Evolutionary conservation across 2,797 vertebrate species (phyloP).

Genomic region (Monodelphis domestica): DNA sequence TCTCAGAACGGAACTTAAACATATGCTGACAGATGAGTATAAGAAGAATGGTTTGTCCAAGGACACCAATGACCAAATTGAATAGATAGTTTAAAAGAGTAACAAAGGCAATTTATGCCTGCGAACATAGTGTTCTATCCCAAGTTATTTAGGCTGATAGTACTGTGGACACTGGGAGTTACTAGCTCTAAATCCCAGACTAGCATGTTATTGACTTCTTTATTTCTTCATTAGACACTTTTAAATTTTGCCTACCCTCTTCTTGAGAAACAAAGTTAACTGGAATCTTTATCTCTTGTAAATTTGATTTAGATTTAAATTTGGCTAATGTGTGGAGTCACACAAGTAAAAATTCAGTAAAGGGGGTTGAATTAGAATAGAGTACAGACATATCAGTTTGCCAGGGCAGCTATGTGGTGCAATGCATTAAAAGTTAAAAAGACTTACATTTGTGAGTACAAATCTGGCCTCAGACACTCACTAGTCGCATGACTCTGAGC

Average conservation of each 20-base stretch:
- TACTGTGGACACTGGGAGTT: neutral
- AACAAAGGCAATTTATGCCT: neutral
- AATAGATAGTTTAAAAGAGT: neutral
- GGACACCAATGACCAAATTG: neutral
- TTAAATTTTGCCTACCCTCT: neutral
- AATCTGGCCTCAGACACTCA: neutral
- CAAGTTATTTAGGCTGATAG: neutral
- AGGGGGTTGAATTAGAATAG: neutral
- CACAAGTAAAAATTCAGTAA: neutral
- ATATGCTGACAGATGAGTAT: neutral
- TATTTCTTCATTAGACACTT: neutral
- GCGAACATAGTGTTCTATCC: neutral
- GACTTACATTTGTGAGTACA: neutral
- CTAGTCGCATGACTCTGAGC: neutral
- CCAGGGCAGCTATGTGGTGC: too few species aligned
- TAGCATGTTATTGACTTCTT: neutral
- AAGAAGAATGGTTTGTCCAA: neutral
- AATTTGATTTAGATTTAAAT: too few species aligned
- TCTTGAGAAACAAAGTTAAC: neutral
- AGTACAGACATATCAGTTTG: neutral
- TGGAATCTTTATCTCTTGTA: neutral
- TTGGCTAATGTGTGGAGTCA: neutral
- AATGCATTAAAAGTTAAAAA: neutral
- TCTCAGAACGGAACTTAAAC: neutral
- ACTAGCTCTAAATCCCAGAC: neutral